Evolutionary conservation across 64 coral and sea anemone genomes (phyloP).

Genomic region (Dendrophyllia cribrosa): DNA sequence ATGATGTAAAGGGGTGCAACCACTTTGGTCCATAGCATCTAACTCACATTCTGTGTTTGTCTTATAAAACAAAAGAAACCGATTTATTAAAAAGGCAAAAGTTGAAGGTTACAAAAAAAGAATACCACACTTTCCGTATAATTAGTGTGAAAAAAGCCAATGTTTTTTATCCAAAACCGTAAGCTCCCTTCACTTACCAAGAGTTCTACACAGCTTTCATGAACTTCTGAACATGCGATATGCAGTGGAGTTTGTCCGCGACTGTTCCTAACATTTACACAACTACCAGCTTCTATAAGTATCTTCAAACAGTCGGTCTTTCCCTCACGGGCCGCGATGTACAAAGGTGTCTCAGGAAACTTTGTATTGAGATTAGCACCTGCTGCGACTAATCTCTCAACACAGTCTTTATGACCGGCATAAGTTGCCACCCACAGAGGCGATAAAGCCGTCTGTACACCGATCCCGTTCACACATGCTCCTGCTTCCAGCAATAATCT

Average conservation of each 20-base stretch:
- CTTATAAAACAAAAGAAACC: constrained; percentile 2
- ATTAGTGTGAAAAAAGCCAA: no score
- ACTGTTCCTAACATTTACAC: constrained; percentile 79
- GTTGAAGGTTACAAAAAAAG: no score
- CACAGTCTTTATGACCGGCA: constrained; percentile 80
- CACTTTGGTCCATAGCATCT: constrained; percentile 65
- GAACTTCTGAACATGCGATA: constrained; percentile 87
- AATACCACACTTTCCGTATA: no score
- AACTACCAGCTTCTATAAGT: constrained; percentile 82
- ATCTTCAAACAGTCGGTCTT: constrained; percentile 74
- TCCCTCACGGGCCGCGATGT: constrained; percentile 86
- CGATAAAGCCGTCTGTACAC: constrained; percentile 66
- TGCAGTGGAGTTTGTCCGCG: constrained; percentile 76
- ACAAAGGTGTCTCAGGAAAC: constrained; percentile 79
- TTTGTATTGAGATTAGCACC: constrained; percentile 88
- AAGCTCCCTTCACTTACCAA: constrained; percentile 56
- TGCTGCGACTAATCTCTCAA: constrained; percentile 69
- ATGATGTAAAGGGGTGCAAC: constrained; percentile 72
- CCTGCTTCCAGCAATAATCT: constrained; percentile 76
- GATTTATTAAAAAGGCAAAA: no score
- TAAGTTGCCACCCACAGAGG: constrained; percentile 93
- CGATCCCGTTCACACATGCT: constrained; percentile 83
- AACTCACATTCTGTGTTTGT: constrained; percentile 66
- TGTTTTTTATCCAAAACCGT: neutral
- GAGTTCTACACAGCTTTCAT: constrained; percentile 58